phyloP scores from a whole-genome alignment of 2,797 vertebrate genomes.

The Aphelocoma californica region DNA sequence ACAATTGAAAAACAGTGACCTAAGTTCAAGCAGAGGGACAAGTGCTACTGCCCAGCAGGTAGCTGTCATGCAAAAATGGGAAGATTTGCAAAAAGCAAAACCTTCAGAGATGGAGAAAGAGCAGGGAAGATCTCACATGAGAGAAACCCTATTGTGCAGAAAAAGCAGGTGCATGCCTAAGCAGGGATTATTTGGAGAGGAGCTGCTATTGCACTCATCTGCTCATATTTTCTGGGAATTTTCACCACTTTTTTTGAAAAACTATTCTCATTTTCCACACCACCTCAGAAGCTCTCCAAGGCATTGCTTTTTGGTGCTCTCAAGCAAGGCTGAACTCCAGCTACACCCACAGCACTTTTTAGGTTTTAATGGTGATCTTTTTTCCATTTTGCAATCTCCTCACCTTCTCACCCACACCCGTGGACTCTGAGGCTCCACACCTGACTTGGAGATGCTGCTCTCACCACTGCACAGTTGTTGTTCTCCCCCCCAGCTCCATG shows the following conservation, averaged over 20 bases:
- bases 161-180: background rate
- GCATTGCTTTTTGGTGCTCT: background rate
- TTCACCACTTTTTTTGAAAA: background rate
- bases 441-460: background rate
- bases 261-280: background rate
- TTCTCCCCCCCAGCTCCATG: background rate
- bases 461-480: background rate
- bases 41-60: background rate
- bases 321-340: background rate
- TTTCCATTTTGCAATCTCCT: background rate
- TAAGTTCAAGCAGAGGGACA: background rate
- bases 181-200: background rate
- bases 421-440: background rate
- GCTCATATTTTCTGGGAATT: background rate
- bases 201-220: background rate
- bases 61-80: background rate
- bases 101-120: background rate
- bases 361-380: background rate
- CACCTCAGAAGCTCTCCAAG: background rate
- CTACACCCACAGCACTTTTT: background rate
- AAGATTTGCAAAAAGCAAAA: background rate
- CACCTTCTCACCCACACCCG: background rate
- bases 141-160: background rate
- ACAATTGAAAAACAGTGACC: background rate
- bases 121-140: background rate